A percentile compares a stretch with the other conserved stretches of the same genome.
These are phyloP conservation scores for Zoroaster sp. DNA, from an alignment of 53 echinoderm and acorn worm species.

Conservation along the genomic window DNA sequence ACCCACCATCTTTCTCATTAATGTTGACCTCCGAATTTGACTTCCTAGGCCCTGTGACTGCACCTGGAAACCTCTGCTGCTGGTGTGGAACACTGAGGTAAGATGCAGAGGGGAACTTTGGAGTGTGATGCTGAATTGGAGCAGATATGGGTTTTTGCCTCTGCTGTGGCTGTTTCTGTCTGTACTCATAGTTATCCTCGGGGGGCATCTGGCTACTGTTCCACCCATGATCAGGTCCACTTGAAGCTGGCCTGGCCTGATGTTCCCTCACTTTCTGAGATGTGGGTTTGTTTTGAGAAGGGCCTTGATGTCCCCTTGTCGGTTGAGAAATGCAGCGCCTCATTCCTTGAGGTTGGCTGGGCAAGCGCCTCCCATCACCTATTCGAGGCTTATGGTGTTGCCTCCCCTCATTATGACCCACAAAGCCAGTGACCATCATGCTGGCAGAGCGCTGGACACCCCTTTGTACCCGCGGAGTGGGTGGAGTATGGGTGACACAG, in stretches of 20 bases:
- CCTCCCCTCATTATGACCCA: not conserved
- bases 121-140: not conserved
- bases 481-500: not conserved
- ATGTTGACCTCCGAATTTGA: slow-evolving; percentile 64
- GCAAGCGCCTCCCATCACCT: not conserved
- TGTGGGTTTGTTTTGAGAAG: not conserved
- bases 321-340: slow-evolving; percentile 44
- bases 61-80: not conserved
- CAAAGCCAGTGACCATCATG: not conserved
- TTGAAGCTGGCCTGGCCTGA: not conserved
- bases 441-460: slow-evolving; percentile 19
- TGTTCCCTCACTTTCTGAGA: not conserved
- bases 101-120: slow-evolving; percentile 27
- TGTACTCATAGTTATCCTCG: not conserved
- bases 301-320: not conserved
- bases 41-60: slow-evolving; percentile 24
- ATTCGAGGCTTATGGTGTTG: not conserved
- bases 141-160: slow-evolving; percentile 14
- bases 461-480: not conserved
- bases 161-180: not conserved
- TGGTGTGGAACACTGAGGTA: not conserved
- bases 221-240: not conserved
- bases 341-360: slow-evolving; percentile 18
- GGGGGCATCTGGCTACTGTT: not conserved
- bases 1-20: not conserved